Base-by-base conservation (phyloP, 2,797 vertebrate species). In the Poliocrania exsul region DNA sequence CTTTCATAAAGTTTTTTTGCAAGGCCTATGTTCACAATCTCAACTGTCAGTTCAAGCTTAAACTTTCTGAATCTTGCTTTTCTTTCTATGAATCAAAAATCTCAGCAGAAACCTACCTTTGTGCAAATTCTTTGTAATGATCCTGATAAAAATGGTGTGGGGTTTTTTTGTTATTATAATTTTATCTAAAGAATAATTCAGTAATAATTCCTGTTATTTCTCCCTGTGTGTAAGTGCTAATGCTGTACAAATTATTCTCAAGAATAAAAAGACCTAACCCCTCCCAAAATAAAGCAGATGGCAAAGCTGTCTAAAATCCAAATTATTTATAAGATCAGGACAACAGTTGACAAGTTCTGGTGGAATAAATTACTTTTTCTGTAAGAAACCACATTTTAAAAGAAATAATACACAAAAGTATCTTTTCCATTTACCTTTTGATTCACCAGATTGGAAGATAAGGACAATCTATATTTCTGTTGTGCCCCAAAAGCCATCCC, bases 31-130 rank as follows among this genome's bases (percentile, higher is more conserved):
- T 46, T 83, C 79, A 81, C n/a, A 90, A 85, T 77, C 57, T 57
- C 10, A 2, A 21, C 49, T 70, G 50, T 70, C 40, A 81, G 25
- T 40, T 79, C 87, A 70, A 64, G 25, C 73, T 85, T 51, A 51
- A 88, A 65, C 53, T 81, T 92, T 73, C 26, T 38, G 80, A 89
- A 91, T 77, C 28, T 84, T 88, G 16, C 16, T 80, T 92, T 89
- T 23, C 23, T 88, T 95, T 67, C 4, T 61, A 13, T 19, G n/a
- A 91, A 71, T 83, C 37, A 94, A 93, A 91, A 96, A 51, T 73
- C 88, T 93, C 38, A 73, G 28, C 61, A n/a, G 47, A 92, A 84
- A 73, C 19, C 28, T 62, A 35, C 31, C 28, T 50, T 56, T 10
- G 25, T n/a, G 25, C 11, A 65, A 60, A 64, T n/a, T 64, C 53